Conservation (phyloP, 2,888 invertebrate genomes). For the Patella pellucida region DNA sequence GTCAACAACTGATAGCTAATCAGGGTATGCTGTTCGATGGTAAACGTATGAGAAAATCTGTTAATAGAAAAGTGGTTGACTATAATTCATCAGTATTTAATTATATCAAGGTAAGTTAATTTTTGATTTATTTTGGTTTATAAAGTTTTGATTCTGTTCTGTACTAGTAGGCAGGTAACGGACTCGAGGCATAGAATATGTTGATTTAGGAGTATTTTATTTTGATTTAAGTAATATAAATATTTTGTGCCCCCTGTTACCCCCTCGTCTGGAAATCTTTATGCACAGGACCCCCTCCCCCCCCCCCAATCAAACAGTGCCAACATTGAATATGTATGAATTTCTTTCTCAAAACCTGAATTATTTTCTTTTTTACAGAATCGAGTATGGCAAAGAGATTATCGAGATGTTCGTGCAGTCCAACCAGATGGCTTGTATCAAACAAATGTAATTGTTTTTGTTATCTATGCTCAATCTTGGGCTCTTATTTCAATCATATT, state of each 20-base stretch:
- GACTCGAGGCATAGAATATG: not conserved
- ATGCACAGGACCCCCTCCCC: too few relatives aligned
- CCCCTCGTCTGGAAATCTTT: too few relatives aligned
- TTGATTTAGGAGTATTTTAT: too few relatives aligned
- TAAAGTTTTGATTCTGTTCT: not conserved
- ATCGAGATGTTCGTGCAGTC: slow-evolving; percentile 87
- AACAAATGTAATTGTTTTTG: slow-evolving; percentile 77
- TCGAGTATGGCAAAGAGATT: slow-evolving; percentile 95
- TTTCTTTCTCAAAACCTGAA: too few relatives aligned
- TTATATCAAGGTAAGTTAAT: slow-evolving; percentile 82
- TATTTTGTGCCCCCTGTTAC: too few relatives aligned
- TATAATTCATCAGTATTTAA: slow-evolving; percentile 95
- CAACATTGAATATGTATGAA: too few relatives aligned
- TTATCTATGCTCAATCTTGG: not conserved
- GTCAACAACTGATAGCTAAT: slow-evolving; percentile 25
- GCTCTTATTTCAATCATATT: not conserved
- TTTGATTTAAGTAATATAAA: too few relatives aligned
- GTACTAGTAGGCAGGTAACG: not conserved
- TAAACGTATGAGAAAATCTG: slow-evolving; percentile 93
- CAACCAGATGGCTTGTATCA: slow-evolving; percentile 97
- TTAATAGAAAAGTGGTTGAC: slow-evolving; percentile 97
- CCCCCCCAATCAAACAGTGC: too few relatives aligned
- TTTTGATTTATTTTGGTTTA: too few relatives aligned
- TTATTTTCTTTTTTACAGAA: slow-evolving; percentile 74
- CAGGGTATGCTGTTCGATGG: slow-evolving; percentile 78